Percentiles rank a stretch among this genome's conserved stretches.
phyloP scores from a whole-genome alignment of 2,888 invertebrate species.

The Drosophila fungiperda region DNA sequence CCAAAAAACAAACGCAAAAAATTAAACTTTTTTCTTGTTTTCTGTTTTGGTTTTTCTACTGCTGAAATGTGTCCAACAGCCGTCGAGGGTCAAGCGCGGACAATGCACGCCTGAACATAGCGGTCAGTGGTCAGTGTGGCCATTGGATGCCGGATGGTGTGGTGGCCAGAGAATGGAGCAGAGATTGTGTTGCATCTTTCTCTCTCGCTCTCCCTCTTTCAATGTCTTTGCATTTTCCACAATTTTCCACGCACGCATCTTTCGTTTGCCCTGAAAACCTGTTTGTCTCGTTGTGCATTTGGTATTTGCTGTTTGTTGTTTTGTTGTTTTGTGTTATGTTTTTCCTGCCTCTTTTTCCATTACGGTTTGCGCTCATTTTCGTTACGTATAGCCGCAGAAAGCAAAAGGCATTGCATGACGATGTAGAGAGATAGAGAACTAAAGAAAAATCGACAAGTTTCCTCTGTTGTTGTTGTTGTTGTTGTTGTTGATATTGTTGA shows the following conservation, averaged over 20 bases:
- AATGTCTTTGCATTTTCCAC: conserved; percentile 61
- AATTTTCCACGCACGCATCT: conserved; percentile 59
- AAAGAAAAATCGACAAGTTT: conserved; percentile 45
- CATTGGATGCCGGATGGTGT: conserved; percentile 12
- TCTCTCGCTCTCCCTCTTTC: conserved; percentile 8
- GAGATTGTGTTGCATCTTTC: conserved; percentile 1
- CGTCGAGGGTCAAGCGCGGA: conserved; percentile 66
- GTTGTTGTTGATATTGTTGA: conserved; percentile 43
- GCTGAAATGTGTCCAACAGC: conserved; percentile 62
- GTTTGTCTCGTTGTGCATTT: conserved; percentile 53
- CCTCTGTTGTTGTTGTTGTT: conserved; percentile 49
- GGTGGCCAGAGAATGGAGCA: conserved; percentile 19
- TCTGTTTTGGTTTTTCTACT: conserved; percentile 7
- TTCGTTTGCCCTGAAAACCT: conserved; percentile 61
- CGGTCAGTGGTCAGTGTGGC: conserved; percentile 15
- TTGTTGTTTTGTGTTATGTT: conserved; percentile 44
- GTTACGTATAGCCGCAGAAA: conserved; percentile 74
- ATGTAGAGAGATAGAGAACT: conserved; percentile 25
- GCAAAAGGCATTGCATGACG: conserved; percentile 68
- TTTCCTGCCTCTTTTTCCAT: conserved; percentile 65
- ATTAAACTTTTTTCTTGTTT: conserved; percentile 31
- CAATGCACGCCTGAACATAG: conserved; percentile 50
- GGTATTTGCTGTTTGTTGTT: conserved; percentile 24
- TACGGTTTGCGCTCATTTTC: conserved; percentile 73
- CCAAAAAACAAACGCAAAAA: conserved; percentile 19